phyloP scores from a whole-genome alignment of 2,797 vertebrate genomes.

The Semotilus atromaculatus region DNA sequence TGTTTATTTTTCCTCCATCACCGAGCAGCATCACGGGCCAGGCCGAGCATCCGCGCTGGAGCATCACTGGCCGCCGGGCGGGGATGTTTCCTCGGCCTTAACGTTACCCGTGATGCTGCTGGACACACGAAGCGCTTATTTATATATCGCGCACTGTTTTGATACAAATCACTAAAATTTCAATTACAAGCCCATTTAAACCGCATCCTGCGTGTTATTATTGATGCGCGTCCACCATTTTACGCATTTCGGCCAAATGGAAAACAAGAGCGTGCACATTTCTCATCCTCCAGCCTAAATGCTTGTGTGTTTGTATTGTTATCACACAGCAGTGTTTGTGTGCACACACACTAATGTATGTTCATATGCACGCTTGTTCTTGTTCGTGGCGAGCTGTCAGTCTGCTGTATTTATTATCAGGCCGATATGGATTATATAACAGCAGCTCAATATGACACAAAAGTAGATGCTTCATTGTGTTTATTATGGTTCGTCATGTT shows the following conservation, averaged over 20 bases:
- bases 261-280: conserved; percentile 6
- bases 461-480: conserved; percentile 72
- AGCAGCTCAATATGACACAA: conserved; percentile 71
- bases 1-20: conserved; percentile 44
- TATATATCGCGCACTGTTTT: background rate
- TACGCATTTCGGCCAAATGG: conserved; percentile 27
- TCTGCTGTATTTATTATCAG: conserved; percentile 41
- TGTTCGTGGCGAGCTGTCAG: conserved; percentile 31
- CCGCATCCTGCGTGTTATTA: background rate
- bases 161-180: background rate
- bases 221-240: conserved; percentile 37
- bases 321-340: conserved; percentile 7
- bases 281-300: conserved; percentile 8
- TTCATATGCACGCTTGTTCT: background rate
- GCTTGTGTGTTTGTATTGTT: conserved; percentile 40
- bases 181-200: background rate
- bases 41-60: conserved; percentile 40
- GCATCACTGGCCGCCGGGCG: conserved; percentile 29
- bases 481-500: conserved; percentile 51
- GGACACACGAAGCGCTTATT: background rate
- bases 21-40: conserved; percentile 24
- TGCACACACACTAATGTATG: background rate
- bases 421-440: conserved; percentile 80
- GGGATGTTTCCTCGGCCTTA: conserved; percentile 30
- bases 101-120: background rate